phyloP scores from a whole-genome alignment of 2,888 invertebrate genomes.

The Caenorhabditis virilis region DNA sequence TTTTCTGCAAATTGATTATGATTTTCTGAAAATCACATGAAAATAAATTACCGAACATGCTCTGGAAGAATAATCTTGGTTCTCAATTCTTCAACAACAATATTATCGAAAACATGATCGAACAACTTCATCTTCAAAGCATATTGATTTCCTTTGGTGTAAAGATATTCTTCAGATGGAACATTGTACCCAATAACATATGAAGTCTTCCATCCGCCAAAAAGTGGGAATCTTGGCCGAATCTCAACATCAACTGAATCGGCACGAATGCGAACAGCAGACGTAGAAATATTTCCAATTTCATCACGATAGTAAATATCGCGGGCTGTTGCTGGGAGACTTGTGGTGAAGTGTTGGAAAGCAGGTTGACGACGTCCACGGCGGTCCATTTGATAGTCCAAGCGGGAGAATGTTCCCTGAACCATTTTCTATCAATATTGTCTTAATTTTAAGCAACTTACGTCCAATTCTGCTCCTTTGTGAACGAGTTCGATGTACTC shows the following conservation, averaged over 20 bases:
- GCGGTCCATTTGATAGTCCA: constrained; percentile 92
- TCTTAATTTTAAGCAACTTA: constrained; percentile 2
- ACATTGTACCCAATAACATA: constrained; percentile 96
- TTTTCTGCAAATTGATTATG: constrained; percentile 71
- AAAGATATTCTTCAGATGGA: constrained; percentile 93
- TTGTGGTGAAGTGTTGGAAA: constrained; percentile 84
- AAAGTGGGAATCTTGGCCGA: constrained; percentile 93
- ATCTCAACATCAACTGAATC: constrained; percentile 93
- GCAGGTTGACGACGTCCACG: constrained; percentile 83
- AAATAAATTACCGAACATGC: constrained; percentile 74
- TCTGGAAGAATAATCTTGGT: constrained; percentile 92
- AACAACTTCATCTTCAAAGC: constrained; percentile 89
- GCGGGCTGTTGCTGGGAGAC: constrained; percentile 81
- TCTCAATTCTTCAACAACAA: constrained; percentile 86
- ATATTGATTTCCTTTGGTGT: constrained; percentile 75
- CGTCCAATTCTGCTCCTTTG: constrained; percentile 86
- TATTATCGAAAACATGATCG: constrained; percentile 95
- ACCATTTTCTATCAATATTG: constrained; percentile 19
- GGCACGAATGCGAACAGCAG: constrained; percentile 83
- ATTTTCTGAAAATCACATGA: neutral
- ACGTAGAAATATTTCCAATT: constrained; percentile 97
- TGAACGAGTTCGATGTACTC: constrained; percentile 90
- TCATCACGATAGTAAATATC: constrained; percentile 97
- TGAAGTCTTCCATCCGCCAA: constrained; percentile 98
- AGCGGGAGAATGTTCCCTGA: constrained; percentile 79